These are phyloP conservation scores for Limnothrissa miodon DNA, from an alignment of 2,113 vertebrate species.

Conservation along the genomic window DNA sequence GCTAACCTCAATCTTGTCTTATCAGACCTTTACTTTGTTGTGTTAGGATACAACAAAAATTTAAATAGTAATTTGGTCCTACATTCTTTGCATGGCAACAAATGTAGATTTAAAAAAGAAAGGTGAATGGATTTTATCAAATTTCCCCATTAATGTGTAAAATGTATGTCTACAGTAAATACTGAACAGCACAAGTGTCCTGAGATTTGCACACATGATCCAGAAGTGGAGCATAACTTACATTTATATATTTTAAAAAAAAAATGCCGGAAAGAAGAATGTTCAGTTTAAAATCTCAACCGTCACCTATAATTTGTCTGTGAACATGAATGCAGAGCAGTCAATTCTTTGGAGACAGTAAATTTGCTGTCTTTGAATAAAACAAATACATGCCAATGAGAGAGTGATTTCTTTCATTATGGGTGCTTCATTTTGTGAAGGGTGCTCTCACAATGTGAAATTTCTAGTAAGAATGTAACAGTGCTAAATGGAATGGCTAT, in stretches of 20 bases:
- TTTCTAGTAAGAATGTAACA: background rate
- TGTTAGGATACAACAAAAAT: background rate
- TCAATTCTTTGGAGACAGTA: background rate
- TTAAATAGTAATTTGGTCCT: background rate
- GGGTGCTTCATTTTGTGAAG: background rate
- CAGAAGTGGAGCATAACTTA: background rate
- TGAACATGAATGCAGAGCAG: background rate
- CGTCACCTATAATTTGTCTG: background rate
- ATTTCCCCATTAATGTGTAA: background rate
- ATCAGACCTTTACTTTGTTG: background rate
- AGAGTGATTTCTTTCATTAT: background rate
- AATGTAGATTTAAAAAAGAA: background rate
- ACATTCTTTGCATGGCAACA: conserved; percentile 2
- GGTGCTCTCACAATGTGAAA: no score
- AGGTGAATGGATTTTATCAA: background rate
- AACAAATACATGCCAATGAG: background rate
- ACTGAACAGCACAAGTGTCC: background rate
- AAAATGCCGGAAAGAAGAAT: background rate
- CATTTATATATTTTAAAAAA: background rate
- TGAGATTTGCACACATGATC: conserved; percentile 7
- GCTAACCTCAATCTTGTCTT: background rate
- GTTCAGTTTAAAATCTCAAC: background rate
- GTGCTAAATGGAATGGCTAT: conserved; percentile 2
- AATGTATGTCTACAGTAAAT: background rate
- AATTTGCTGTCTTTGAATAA: background rate